These are phyloP conservation scores for Syngnathus rostellatus DNA, from an alignment of 2,797 vertebrate species.

Conservation along the genomic window DNA sequence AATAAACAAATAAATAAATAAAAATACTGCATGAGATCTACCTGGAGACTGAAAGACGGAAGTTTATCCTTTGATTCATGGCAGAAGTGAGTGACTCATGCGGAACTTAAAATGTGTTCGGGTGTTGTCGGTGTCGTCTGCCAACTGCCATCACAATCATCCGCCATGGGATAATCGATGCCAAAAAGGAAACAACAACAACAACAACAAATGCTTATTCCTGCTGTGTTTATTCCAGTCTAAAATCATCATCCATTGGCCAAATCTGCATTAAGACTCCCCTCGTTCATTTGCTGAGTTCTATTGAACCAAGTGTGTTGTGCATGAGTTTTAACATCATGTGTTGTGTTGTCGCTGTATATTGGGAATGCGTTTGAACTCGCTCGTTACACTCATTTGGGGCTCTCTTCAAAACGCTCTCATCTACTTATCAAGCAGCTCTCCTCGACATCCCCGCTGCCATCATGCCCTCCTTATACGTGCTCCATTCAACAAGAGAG, in stretches of 20 bases:
- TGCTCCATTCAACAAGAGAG: conserved; percentile 26
- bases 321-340: conserved; percentile 77
- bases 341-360: conserved; percentile 70
- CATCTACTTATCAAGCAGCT: conserved; percentile 60
- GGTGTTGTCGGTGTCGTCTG: conserved; percentile 48
- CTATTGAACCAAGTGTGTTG: conserved; percentile 39
- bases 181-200: conserved; percentile 43
- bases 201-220: conserved; percentile 17
- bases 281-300: conserved; percentile 4
- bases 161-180: conserved; percentile 44
- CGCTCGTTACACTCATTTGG: conserved; percentile 65
- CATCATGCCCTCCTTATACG: conserved; percentile 24
- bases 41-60: conserved; percentile 36
- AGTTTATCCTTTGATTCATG: conserved; percentile 49
- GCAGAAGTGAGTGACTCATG: conserved; percentile 30
- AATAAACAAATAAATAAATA: conserved; percentile 17
- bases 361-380: conserved; percentile 72
- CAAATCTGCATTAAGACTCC: conserved; percentile 22
- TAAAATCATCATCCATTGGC: conserved; percentile 27
- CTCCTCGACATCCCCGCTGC: conserved; percentile 54
- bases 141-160: conserved; percentile 37
- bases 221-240: conserved; percentile 29
- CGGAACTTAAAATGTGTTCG: conserved; percentile 38
- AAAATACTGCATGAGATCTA: conserved; percentile 51
- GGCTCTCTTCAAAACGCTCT: conserved; percentile 66